These are phyloP conservation scores for Acrossocheilus wenchowensis DNA, from an alignment of 2,797 vertebrate genomes.

Conservation along the genomic window DNA sequence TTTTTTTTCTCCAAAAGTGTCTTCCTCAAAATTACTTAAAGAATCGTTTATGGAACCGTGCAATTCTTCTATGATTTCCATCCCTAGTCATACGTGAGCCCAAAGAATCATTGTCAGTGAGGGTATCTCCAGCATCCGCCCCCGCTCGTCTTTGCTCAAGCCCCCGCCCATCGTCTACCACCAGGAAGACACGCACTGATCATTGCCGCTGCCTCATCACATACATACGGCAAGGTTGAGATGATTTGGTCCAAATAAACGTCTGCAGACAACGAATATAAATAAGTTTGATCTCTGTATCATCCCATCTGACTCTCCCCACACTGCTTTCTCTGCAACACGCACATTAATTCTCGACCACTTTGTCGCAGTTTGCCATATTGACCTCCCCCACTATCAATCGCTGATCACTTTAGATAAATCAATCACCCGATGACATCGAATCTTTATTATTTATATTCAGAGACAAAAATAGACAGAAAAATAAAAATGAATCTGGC, in stretches of 20 bases:
- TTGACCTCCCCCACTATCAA: slow-evolving; percentile 47
- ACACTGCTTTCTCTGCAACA: slow-evolving; percentile 53
- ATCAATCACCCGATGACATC: background rate
- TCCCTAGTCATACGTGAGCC: slow-evolving; percentile 29
- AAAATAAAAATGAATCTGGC: background rate
- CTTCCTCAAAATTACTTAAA: background rate
- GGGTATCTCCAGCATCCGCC: slow-evolving; percentile 74
- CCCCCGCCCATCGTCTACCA: slow-evolving; percentile 64
- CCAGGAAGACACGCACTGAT: slow-evolving; percentile 66
- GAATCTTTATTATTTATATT: background rate
- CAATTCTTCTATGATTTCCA: background rate
- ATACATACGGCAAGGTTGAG: slow-evolving; percentile 63
- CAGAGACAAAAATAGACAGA: background rate
- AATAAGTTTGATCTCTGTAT: slow-evolving; percentile 57
- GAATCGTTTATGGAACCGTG: too few relatives aligned
- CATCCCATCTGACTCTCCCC: slow-evolving; percentile 35
- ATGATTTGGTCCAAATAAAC: slow-evolving; percentile 47
- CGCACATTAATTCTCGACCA: slow-evolving; percentile 52
- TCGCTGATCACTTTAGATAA: slow-evolving; percentile 24
- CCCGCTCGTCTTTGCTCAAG: slow-evolving; percentile 53
- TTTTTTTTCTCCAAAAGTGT: background rate
- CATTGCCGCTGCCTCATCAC: slow-evolving; percentile 73
- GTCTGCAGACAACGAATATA: slow-evolving; percentile 66
- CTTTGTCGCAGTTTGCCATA: slow-evolving; percentile 75
- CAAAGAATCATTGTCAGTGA: slow-evolving; percentile 69